Conservation (phyloP, 2,113 vertebrate species). For the Pseudorectes ferrugineus region DNA sequence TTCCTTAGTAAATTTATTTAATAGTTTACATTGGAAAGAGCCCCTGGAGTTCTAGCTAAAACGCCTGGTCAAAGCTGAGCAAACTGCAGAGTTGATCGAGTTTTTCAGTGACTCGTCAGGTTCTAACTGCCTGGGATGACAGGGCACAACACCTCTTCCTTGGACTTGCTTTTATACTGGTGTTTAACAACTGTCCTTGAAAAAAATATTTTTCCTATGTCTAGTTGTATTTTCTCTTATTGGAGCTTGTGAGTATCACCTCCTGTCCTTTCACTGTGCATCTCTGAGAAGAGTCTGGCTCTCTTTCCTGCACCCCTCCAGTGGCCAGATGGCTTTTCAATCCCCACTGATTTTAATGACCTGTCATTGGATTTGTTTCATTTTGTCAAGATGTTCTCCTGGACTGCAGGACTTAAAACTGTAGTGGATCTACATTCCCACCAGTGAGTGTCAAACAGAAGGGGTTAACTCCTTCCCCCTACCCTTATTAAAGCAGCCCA, state of each 20-base stretch:
- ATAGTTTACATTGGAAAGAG: neutral
- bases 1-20: neutral
- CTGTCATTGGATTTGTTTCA: neutral
- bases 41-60: neutral
- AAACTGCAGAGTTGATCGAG: neutral
- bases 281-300: neutral
- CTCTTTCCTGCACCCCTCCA: neutral
- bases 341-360: neutral
- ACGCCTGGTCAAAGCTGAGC: neutral
- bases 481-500: neutral
- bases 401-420: neutral
- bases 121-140: neutral
- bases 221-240: neutral
- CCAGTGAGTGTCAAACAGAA: neutral
- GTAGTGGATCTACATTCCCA: neutral
- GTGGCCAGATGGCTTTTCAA: neutral
- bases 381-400: neutral
- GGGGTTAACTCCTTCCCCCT: neutral
- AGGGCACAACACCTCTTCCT: neutral
- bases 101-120: neutral
- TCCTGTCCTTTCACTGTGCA: neutral
- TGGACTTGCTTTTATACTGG: neutral
- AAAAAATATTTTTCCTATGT: neutral
- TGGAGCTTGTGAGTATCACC: neutral
- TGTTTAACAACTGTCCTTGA: neutral